Conservation (phyloP, 2,888 invertebrate species). For the Drosophila neutralis region DNA sequence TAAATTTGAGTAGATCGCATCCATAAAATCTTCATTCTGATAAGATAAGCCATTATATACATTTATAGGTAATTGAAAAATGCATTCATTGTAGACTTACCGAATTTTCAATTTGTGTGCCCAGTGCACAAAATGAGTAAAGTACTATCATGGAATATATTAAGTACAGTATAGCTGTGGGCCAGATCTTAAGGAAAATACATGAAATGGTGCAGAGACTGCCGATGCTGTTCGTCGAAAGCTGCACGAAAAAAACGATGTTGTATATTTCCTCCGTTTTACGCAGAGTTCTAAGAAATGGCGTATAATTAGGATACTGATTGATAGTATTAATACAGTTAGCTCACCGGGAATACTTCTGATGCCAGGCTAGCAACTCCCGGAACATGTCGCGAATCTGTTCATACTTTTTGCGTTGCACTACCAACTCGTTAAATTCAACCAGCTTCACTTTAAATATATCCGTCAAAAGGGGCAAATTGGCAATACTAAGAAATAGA, state of each 20-base stretch:
- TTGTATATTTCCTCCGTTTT: constrained; percentile 52
- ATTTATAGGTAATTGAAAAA: accelerated
- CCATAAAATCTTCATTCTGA: constrained; percentile 56
- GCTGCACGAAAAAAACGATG: constrained; percentile 63
- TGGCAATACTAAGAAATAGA: constrained; percentile 62
- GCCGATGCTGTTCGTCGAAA: constrained; percentile 44
- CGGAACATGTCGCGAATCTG: constrained; percentile 29
- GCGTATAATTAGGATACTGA: accelerated
- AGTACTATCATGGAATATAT: constrained; percentile 49
- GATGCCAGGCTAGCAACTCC: constrained; percentile 70
- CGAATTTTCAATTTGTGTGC: constrained; percentile 69
- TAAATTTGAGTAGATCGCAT: constrained; percentile 57
- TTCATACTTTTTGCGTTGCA: constrained; percentile 5
- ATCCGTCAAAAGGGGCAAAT: constrained; percentile 70
- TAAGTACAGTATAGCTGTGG: constrained; percentile 64
- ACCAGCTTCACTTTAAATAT: constrained; percentile 61
- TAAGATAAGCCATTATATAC: neutral
- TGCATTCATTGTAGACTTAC: constrained; percentile 32
- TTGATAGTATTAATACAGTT: accelerated
- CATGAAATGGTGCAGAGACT: constrained; percentile 67
- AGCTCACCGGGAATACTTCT: constrained; percentile 65
- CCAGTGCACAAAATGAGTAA: constrained; percentile 72
- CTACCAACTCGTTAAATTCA: constrained; percentile 57
- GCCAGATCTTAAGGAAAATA: constrained; percentile 67
- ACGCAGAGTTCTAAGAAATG: constrained; percentile 42